Base-by-base conservation (phyloP, 2,888 invertebrate genomes). In the Polyommatus iphigenia region DNA sequence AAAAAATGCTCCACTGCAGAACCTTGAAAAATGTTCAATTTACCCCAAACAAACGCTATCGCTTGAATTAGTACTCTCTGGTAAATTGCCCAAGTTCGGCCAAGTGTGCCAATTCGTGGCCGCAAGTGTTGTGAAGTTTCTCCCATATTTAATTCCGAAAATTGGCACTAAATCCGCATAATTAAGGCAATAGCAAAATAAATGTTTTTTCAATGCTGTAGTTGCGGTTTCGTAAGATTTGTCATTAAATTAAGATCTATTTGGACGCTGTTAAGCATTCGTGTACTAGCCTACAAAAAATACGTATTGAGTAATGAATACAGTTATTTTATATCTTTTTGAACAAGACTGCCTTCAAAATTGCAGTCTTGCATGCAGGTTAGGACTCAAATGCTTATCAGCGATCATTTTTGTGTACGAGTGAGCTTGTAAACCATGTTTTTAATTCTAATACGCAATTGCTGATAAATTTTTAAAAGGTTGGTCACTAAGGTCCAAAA, bases 111-210 rank as follows among this genome's bases (percentile, higher is more conserved):
- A 83, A 84, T 84, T 84, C 81, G 77, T 80, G 79, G 76, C 79
- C 81, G 79, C 81, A 77, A 81, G 79, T 79, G 80, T 78, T 76
- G 78, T 18, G 73, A 78, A 85, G 85, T 82, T 85, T 84, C 80
- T 80, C 80, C 83, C 84, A 83, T 85, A 85, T 85, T 85, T 86
- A 85, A 85, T 86, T 86, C 67, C 2, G 62, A 67, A 67, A 67
- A 67, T 67, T 85, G 83, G 83, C 83, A 84, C 79, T 72, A 81
- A 81, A 80, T 79, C 79, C 57, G 73, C 77, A 78, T 78, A 29
- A 75, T 75, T 78, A 79, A 78, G 81, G 78, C 80, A 80, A 79
- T 78, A 77, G 79, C 32, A 79, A 77, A 80, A 62, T 62, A 62
- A 13, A 67, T 67, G 67, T 24, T 67, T 67, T 67, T 29, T 15